Percentiles rank a stretch among this genome's conserved stretches.
phyloP scores from a whole-genome alignment of 2,888 invertebrate genomes.

The Athalia cordata region DNA sequence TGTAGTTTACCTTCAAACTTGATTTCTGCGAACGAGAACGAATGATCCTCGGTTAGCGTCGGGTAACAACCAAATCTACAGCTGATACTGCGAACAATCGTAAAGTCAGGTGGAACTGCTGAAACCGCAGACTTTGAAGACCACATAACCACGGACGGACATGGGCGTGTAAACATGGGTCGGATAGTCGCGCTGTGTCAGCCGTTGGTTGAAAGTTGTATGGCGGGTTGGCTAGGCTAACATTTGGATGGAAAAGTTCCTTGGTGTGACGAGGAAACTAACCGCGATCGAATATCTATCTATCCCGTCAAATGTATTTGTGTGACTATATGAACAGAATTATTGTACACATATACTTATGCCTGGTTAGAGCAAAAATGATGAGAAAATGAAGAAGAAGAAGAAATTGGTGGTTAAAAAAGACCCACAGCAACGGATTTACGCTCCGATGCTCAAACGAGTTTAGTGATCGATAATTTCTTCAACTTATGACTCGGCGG shows the following conservation, averaged over 20 bases:
- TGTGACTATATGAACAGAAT: no score
- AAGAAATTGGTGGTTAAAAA: background rate
- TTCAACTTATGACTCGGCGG: background rate
- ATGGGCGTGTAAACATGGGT: constrained; percentile 33
- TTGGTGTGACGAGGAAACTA: background rate
- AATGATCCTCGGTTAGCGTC: background rate
- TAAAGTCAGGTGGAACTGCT: constrained; percentile 46
- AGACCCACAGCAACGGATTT: background rate
- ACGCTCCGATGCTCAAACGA: background rate
- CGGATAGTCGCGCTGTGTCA: constrained; percentile 30
- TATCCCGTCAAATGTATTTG: background rate
- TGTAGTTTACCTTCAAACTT: background rate
- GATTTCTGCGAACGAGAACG: constrained; percentile 21
- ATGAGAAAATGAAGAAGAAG: background rate
- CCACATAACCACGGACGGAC: constrained; percentile 38
- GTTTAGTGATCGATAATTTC: background rate
- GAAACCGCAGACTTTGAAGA: constrained; percentile 45
- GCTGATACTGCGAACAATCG: constrained; percentile 42
- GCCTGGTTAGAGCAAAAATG: background rate
- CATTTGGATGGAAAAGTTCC: constrained; percentile 23
- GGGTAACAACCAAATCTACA: constrained; percentile 12
- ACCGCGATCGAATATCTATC: background rate
- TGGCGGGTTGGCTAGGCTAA: constrained; percentile 9
- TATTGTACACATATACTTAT: background rate
- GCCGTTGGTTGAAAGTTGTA: constrained; percentile 1